phyloP scores from a whole-genome alignment of 2,797 vertebrate genomes.

The Malacoctenus gilli region DNA sequence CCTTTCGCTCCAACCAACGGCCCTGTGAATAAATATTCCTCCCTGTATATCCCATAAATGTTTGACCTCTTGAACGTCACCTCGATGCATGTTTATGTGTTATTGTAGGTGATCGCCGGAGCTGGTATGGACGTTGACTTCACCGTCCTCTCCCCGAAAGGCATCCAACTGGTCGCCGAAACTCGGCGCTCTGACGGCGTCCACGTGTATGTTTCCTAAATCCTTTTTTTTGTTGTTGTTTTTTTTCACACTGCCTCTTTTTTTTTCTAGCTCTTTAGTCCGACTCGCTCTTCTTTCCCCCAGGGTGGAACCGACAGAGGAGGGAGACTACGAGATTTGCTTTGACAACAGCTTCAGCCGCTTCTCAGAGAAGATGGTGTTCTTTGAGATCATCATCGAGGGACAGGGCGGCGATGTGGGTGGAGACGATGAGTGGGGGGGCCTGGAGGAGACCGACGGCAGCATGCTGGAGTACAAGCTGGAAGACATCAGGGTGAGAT shows the following conservation, averaged over 20 bases:
- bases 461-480: constrained; percentile 89
- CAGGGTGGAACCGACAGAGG: constrained; percentile 88
- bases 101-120: constrained; percentile 87
- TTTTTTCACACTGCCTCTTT: neutral
- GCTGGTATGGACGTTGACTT: constrained; percentile 92
- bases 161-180: constrained; percentile 79
- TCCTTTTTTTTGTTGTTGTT: neutral
- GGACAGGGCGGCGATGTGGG: constrained; percentile 78
- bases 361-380: constrained; percentile 93
- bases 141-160: constrained; percentile 83
- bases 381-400: constrained; percentile 91
- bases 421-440: constrained; percentile 83
- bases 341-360: constrained; percentile 94
- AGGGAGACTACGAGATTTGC: constrained; percentile 91
- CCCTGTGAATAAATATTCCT: no score
- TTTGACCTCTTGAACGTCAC: neutral
- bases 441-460: constrained; percentile 83
- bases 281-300: neutral
- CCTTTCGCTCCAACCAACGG: no score
- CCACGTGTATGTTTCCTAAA: constrained; percentile 82
- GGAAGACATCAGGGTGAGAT: constrained; percentile 88
- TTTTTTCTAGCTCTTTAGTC: no score
- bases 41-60: no score
- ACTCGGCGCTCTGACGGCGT: constrained; percentile 87
- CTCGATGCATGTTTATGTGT: constrained; percentile 2